Evolutionary conservation across 2,113 vertebrate species (phyloP).

Genomic region (Mesocricetus auratus): DNA sequence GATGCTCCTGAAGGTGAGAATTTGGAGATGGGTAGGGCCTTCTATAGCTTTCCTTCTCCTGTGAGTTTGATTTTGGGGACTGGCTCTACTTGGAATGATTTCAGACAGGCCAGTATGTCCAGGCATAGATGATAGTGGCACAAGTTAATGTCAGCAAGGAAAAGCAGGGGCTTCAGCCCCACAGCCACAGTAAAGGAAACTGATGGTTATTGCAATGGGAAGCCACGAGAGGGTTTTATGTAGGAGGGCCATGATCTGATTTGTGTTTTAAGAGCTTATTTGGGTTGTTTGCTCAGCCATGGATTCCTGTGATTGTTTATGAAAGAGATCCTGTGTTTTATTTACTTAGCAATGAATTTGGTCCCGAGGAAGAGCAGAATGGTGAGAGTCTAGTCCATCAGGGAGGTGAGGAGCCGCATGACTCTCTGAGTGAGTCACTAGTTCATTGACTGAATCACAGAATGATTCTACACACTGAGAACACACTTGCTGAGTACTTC

Average conservation of each 20-base stretch:
- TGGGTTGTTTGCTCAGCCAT: neutral
- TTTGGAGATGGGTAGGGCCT: too few species aligned
- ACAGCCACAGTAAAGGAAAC: neutral
- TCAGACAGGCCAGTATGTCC: neutral
- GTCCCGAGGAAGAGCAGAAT: neutral
- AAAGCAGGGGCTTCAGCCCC: neutral
- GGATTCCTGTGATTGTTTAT: constrained; percentile 9
- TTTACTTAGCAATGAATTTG: constrained; percentile 18
- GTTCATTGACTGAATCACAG: neutral
- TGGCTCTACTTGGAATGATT: neutral
- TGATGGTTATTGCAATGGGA: neutral
- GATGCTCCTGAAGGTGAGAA: neutral
- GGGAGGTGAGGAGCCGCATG: neutral
- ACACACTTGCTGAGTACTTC: neutral
- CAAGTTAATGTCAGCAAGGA: neutral
- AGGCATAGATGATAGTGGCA: neutral
- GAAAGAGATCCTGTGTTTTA: constrained; percentile 45
- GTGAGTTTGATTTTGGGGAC: neutral
- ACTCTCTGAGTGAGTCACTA: neutral
- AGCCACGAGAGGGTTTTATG: neutral
- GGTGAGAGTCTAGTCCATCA: neutral
- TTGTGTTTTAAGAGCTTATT: constrained; percentile 32
- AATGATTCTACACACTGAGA: neutral
- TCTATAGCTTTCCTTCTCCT: neutral
- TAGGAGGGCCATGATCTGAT: neutral